Percentiles rank a stretch among this genome's conserved stretches.
Conservation (phyloP, 2,113 vertebrate genomes). For the Corythornis vintsioides region DNA sequence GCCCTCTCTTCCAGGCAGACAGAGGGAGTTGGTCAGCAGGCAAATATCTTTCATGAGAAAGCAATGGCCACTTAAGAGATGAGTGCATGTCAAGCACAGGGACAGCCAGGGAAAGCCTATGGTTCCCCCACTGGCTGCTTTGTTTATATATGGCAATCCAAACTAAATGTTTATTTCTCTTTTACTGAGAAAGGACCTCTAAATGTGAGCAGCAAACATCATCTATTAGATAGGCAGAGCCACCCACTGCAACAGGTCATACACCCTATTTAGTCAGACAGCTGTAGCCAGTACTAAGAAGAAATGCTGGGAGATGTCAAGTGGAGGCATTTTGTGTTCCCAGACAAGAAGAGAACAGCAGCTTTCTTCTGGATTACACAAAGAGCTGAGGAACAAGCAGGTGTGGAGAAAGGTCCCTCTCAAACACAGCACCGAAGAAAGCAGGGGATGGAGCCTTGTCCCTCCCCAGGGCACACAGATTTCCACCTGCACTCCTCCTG, state of each 20-base stretch:
- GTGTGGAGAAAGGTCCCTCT: background rate
- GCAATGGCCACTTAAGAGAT: background rate
- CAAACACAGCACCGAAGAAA: background rate
- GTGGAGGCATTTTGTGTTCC: background rate
- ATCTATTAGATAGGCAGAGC: background rate
- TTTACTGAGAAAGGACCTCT: background rate
- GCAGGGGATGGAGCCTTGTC: background rate
- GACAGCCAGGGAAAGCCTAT: background rate
- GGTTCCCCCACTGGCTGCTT: background rate
- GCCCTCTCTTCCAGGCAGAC: background rate
- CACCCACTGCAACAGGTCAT: background rate
- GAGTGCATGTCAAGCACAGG: background rate
- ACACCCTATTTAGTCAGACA: background rate
- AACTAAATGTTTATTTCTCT: background rate
- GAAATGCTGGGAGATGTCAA: background rate
- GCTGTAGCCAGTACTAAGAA: background rate
- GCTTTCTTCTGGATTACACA: background rate
- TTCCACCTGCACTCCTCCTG: background rate
- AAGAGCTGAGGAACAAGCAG: background rate
- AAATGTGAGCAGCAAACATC: background rate
- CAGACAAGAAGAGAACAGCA: background rate
- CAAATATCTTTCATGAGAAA: background rate
- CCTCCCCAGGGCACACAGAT: background rate
- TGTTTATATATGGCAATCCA: background rate
- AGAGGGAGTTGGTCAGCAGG: background rate